Evolutionary conservation across 2,113 vertebrate species (phyloP).

Genomic region (Tor tambroides): DNA sequence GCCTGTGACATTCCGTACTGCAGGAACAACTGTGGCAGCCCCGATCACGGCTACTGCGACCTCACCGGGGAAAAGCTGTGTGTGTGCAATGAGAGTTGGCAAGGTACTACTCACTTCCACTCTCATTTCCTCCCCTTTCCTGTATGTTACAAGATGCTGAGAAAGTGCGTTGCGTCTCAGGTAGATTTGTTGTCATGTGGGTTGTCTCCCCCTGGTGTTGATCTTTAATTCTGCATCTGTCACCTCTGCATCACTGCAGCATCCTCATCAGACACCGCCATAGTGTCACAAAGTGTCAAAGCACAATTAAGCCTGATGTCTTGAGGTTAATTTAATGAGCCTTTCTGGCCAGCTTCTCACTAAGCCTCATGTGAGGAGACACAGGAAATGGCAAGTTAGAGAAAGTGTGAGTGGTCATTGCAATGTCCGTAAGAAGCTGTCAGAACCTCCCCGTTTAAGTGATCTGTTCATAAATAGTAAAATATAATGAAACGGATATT

Average conservation of each 20-base stretch:
- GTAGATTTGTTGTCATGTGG: neutral
- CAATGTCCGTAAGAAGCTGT: neutral
- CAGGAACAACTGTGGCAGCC: conserved; percentile 95
- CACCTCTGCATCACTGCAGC: conserved; percentile 32
- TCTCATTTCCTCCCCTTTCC: neutral
- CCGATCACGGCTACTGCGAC: conserved; percentile 96
- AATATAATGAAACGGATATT: neutral
- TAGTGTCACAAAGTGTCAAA: conserved; percentile 36
- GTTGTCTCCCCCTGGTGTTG: conserved; percentile 47
- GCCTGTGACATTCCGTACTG: conserved; percentile 97
- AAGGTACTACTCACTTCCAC: conserved; percentile 77
- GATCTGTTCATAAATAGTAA: neutral
- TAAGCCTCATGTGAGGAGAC: neutral
- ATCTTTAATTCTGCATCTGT: neutral
- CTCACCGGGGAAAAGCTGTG: conserved; percentile 95
- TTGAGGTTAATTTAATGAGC: neutral
- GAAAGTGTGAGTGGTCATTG: neutral
- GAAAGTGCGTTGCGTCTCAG: neutral
- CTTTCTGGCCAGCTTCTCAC: neutral
- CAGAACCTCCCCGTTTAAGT: neutral
- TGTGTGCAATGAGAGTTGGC: conserved; percentile 98
- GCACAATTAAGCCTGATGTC: conserved; percentile 38
- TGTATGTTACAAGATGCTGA: neutral
- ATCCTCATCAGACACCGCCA: neutral
- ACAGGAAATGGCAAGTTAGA: neutral